Evolutionary conservation across 2,113 vertebrate species (phyloP), one percentile per base, ranked within the genome.

Genomic region (Motacilla tschutschensis): DNA sequence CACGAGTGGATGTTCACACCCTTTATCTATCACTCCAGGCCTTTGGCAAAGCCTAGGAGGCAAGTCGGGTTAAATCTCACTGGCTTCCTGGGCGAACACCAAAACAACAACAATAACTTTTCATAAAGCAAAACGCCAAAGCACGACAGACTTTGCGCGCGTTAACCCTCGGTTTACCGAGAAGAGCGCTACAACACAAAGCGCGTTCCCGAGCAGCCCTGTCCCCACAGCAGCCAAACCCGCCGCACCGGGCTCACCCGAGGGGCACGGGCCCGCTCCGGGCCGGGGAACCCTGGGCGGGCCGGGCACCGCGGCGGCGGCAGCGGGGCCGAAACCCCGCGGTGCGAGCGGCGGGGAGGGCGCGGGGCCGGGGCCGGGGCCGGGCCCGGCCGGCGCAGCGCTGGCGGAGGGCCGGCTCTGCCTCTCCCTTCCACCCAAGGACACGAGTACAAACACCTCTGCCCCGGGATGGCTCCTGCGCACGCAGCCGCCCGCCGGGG

Each of bases 381-480:
- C 7, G n/a, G 80, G 85, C 46, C 63, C 54, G 31, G 53, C 47
- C 43, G 59, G 43, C 21, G 33, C 24, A 38, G 63, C 64, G 75
- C 85, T 76, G 85, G 84, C 75, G 21, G 14, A 17, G 60, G 72
- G 60, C 81, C 72, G 51, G 35, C 40, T 12, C 75, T 7, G 85
- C 86, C 78, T 74, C 83, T 83, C 70, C 83, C 87, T 87, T 87
- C 79, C 71, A 84, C 64, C 83, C 91, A 92, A 92, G 92, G 88
- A 88, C 91, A 86, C 88, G 85, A 86, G 73, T 78, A 87, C 92
- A 87, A 91, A 86, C 92, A 83, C 86, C 92, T 81, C 86, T 87
- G 87, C 87, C 92, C 89, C 20, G 79, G 86, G 82, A 73, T 50
- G 82, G 89, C 89, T 91, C 86, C 85, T 86, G 86, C 92, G 92